Conservation (phyloP, 2,888 invertebrate species). For the Acanthosepion lycidas region DNA sequence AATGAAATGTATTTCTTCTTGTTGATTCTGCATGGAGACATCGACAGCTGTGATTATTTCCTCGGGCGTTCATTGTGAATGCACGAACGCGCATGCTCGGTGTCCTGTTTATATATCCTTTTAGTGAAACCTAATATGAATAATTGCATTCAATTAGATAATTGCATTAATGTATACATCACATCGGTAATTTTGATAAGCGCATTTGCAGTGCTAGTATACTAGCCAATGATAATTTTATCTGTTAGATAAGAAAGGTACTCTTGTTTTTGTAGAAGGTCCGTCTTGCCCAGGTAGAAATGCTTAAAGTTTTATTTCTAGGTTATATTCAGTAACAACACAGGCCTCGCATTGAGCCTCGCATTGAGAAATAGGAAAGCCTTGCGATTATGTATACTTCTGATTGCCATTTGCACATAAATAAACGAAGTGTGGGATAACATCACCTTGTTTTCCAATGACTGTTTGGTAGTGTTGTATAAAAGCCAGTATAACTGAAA, state of each 20-base stretch:
- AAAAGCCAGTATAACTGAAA: too few relatives aligned
- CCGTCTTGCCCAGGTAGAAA: background rate
- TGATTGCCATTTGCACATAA: too few relatives aligned
- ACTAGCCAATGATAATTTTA: background rate
- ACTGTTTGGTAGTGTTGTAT: too few relatives aligned
- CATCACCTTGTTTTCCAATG: too few relatives aligned
- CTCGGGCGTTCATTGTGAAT: background rate
- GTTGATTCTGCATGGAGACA: too few relatives aligned
- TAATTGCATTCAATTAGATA: conserved; percentile 17
- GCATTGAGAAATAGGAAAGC: too few relatives aligned
- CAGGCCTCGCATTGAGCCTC: too few relatives aligned
- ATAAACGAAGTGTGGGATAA: too few relatives aligned
- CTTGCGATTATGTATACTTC: too few relatives aligned
- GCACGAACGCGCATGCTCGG: background rate
- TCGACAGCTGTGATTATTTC: background rate
- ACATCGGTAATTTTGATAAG: background rate
- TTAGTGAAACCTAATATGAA: background rate
- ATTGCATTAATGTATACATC: background rate
- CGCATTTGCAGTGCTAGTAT: background rate
- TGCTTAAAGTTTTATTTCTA: background rate
- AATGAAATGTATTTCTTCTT: too few relatives aligned
- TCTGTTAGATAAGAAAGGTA: background rate
- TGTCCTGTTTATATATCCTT: background rate
- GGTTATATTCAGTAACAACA: background rate
- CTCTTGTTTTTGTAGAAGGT: background rate